Conservation (phyloP, 2,113 vertebrate species). For the Amphiprion ocellaris region DNA sequence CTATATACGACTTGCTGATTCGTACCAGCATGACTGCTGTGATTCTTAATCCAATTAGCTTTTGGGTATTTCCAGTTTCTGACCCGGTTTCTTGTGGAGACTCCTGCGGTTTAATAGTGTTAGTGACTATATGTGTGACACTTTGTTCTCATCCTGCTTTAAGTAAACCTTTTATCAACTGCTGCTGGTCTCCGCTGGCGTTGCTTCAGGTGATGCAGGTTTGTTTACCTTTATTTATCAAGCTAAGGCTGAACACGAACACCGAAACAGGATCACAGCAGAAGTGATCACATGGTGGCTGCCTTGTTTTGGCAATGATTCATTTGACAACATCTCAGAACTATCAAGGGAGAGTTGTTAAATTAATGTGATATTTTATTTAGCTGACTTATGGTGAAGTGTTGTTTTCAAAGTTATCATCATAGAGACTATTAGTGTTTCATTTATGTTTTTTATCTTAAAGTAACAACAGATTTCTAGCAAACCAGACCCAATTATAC, state of each 20-base stretch:
- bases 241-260: not conserved
- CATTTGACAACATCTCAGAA: not conserved
- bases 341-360: too few relatives aligned
- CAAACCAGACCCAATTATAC: too few relatives aligned
- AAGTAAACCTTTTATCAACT: slow-evolving; percentile 59
- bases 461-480: too few relatives aligned
- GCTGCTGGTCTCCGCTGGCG: not conserved
- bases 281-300: not conserved
- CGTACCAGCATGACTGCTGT: not conserved
- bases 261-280: not conserved
- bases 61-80: slow-evolving; percentile 46
- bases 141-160: slow-evolving; percentile 8
- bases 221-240: slow-evolving; percentile 23
- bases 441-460: too few relatives aligned
- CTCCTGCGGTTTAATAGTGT: slow-evolving; percentile 1
- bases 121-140: slow-evolving; percentile 29
- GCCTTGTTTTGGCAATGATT: not conserved
- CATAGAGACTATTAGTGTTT: too few relatives aligned
- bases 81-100: slow-evolving; percentile 43
- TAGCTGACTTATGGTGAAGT: too few relatives aligned
- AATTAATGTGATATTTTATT: too few relatives aligned
- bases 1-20: slow-evolving; percentile 3
- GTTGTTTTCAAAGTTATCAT: too few relatives aligned
- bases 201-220: not conserved
- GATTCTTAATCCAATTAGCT: slow-evolving; percentile 54